Evolutionary conservation across 2,888 invertebrate species (phyloP), one percentile per base, ranked within the genome.

Genomic region (Amblyjoppa proteus): DNA sequence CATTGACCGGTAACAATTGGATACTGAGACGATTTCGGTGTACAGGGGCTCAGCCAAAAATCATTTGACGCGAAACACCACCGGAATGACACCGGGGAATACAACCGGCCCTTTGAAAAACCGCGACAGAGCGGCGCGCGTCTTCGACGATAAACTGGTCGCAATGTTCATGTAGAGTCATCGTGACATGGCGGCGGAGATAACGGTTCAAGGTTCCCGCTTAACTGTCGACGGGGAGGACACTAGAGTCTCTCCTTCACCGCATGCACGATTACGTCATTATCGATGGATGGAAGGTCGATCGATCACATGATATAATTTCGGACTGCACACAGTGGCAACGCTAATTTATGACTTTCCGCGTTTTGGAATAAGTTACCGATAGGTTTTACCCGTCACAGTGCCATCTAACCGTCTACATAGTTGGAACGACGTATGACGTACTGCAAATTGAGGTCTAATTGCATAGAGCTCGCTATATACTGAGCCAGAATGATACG

Each of bases 181-280:
- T 86, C 85, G 38, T 75, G 87, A 87, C 85, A 88, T 84, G 81
- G 84, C 87, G 83, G 49, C 76, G 4, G 11, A 87, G 90, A 90
- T 91, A 90, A 89, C 83, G 70, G 80, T 84, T 89, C 89, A 88
- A 90, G 89, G 90, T 71, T 73, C 38, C 45, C 34, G 56, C 20
- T 51, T 16, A 71, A 45, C 25, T 11, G 58, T 81, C 28, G 28
- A 38, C 49, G 53, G 11, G 61, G 9, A 77, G 16, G 34, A 64
- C 34, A 53, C 51, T 51, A 3, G 53, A 78, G 58, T 11, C 58
- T 41, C n/a, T 13, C 49, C 41, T 16, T 51, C 25, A n/a, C 51
- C 31, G 34, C 31, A 41, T 20, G 20, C 25, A 45, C 41, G 41
- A 25, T 45, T 68, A 9, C 64, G 64, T 34, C 64, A 64, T 64